Evolutionary conservation across 2,888 invertebrate species (phyloP).

Genomic region (Hydrotaea diabolus): DNA sequence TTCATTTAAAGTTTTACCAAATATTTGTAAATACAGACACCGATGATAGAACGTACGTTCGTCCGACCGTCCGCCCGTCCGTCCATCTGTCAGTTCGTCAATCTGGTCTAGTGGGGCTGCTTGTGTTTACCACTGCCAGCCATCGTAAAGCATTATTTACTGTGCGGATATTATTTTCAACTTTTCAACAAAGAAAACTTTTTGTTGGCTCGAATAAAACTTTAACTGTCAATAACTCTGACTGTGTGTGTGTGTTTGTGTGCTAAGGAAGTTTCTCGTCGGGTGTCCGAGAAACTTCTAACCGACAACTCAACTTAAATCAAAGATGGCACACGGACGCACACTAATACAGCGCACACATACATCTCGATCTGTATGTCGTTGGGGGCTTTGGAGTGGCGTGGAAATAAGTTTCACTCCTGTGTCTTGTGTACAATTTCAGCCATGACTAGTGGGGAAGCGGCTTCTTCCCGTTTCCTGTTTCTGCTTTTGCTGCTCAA

Average conservation of each 20-base stretch:
- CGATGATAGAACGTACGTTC: not conserved
- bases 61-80: no score
- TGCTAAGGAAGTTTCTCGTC: conserved; percentile 21
- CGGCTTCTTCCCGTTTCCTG: not conserved
- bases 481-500: not conserved
- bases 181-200: conserved; percentile 61
- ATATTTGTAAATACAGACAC: not conserved
- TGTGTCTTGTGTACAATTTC: not conserved
- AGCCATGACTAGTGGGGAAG: not conserved
- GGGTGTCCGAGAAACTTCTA: conserved; percentile 56
- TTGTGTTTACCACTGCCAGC: not conserved
- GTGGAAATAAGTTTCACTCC: not conserved
- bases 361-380: not conserved
- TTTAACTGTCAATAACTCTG: conserved; percentile 42
- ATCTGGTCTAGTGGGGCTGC: not conserved
- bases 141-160: conserved; percentile 51
- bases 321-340: conserved; percentile 44
- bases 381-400: not conserved
- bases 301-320: conserved; percentile 62
- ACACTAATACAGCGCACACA: not conserved
- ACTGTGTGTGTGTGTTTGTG: not conserved
- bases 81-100: not conserved
- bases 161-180: conserved; percentile 62
- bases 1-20: not conserved
- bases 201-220: conserved; percentile 52